phyloP scores from a whole-genome alignment of 2,113 vertebrate genomes.

The Drymodes brunneopygia region DNA sequence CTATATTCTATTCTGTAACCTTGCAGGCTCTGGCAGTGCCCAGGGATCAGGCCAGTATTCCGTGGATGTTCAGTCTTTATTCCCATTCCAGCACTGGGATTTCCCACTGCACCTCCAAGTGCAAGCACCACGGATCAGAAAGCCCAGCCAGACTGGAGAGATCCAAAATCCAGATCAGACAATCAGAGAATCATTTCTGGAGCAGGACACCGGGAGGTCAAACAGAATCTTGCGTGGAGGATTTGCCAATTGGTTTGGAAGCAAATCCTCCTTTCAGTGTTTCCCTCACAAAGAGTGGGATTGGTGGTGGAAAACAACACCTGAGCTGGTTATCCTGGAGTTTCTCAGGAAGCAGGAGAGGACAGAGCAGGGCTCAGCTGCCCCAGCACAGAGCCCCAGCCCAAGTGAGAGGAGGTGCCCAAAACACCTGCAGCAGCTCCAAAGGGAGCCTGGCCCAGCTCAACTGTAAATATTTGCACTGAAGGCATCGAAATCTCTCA shows the following conservation, averaged over 20 bases:
- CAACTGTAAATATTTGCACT: slow-evolving; percentile 24
- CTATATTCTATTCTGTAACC: neutral
- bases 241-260: neutral
- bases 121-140: neutral
- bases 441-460: neutral
- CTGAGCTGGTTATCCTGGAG: neutral
- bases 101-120: neutral
- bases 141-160: neutral
- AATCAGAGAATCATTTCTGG: neutral
- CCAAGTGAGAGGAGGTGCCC: neutral
- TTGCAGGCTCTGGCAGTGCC: neutral
- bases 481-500: neutral
- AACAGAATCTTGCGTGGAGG: neutral
- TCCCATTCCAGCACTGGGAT: neutral
- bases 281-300: neutral
- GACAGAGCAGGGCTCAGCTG: neutral
- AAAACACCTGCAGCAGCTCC: neutral
- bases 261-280: neutral
- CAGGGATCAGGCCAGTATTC: neutral
- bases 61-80: neutral
- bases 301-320: neutral
- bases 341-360: neutral
- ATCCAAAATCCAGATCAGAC: neutral
- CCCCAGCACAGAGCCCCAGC: neutral
- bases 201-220: neutral